Evolutionary conservation across 2,888 invertebrate genomes (phyloP), one percentile per base, ranked within the genome.

Genomic region (Nemurella pictetii): DNA sequence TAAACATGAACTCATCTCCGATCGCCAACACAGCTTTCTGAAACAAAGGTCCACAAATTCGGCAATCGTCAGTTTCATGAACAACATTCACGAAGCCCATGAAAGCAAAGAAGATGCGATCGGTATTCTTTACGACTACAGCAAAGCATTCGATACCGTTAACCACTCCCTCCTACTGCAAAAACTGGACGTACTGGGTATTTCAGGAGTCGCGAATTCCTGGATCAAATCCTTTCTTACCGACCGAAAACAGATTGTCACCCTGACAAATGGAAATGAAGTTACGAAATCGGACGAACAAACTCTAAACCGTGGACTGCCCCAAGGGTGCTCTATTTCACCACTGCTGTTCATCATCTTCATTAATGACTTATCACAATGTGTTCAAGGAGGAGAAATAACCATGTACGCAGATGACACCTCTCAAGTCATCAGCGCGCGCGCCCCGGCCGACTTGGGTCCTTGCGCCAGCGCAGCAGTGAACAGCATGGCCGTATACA

Each of bases 191-290:
- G n/a, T 12, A 30, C n/a, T n/a, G 30, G 78, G 78, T 3, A 78
- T 78, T 78, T 27, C n/a, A 28, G 78, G 78, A 2, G 30, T 78
- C 2, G 28, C 78, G 9, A 30, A 78, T 27, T 4, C 26, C n/a
- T 78, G 78, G 78, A 77, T 30, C 30, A 84, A 55, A 78, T 84
- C 29, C 72, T 73, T 74, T 73, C 28, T 83, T n/a, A 27, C 35
- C 26, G 26, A 83, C 73, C 28, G 83, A 72, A 27, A 29, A 28
- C 36, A 36, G 30, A 30, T 78, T 28, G 78, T 78, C 12, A 55
- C 55, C 1, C 12, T 55, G 55, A 55, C 55, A 12, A 12, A 55
- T 20, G 55, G 55, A 12, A 55, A 55, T 55, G 55, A 7, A 7
- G 55, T 55, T 7, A 55, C 55, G 55, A 55, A 55, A 55, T 55